Conservation (phyloP, 2,113 vertebrate genomes). For the Phalacrocorax brasilianus region DNA sequence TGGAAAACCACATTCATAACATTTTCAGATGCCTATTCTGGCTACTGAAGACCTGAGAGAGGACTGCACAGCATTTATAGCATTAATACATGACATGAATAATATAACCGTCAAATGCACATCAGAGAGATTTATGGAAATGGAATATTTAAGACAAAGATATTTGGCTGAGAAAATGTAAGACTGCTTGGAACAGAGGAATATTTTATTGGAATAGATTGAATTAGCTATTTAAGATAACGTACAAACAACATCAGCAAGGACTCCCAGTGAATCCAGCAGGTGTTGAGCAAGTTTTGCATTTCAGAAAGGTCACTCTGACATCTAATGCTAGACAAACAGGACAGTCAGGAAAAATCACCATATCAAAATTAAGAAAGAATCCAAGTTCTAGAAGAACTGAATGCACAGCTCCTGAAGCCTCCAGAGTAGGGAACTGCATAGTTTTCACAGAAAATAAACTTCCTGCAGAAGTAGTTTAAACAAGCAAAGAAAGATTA, state of each 20-base stretch:
- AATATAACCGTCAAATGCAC: accelerated
- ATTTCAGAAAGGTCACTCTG: not conserved
- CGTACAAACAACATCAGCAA: not conserved
- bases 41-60: not conserved
- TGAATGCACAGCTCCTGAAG: not conserved
- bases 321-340: not conserved
- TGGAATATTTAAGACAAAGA: not conserved
- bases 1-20: not conserved
- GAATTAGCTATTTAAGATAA: not conserved
- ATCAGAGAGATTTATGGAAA: not conserved
- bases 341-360: not conserved
- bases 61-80: not conserved
- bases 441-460: not conserved
- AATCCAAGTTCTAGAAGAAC: not conserved
- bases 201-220: not conserved
- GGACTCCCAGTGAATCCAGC: not conserved
- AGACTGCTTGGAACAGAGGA: not conserved
- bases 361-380: not conserved
- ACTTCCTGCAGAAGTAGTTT: not conserved
- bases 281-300: not conserved
- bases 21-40: not conserved
- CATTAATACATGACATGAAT: not conserved
- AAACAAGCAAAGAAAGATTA: not conserved
- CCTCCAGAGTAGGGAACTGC: not conserved
- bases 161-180: not conserved